Evolutionary conservation across 2,113 vertebrate species (phyloP), one percentile per base, ranked within the genome.

Genomic region (Todiramphus chloris): DNA sequence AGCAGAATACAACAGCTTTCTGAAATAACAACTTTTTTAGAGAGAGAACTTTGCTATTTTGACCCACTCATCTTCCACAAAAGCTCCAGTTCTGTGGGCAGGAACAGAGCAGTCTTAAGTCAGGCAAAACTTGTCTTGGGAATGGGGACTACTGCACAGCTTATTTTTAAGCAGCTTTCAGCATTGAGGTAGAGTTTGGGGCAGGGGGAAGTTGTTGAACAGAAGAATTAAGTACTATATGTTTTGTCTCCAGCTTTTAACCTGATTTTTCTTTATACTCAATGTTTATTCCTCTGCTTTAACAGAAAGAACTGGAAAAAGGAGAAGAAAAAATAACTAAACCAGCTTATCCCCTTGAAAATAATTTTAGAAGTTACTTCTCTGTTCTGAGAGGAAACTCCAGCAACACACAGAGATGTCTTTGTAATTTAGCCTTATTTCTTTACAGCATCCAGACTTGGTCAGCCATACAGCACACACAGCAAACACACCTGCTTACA

Each of bases 401-500:
- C 51, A 46, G 8, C n/a, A 55, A 31, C 12, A 33, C 13, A 50
- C 17, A 67, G 17, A 51, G 28, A 35, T 5, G 0, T 9, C 20
- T 39, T 33, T 46, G 23, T 0, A 6, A 66, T 90, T 75, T 30
- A 79, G 43, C 39, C 13, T 50, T 27, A 55, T 44, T 50, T 44
- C 19, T 28, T 35, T 44, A 44, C 39, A 56, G 56, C 27, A 70
- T 14, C n/a, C 35, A 86, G 20, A 28, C 53, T 44, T 24, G 28
- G 35, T 25, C 44, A 66, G 59, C 48, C 48, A 16, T 25, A 43
- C 24, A 70, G 48, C 53, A 73, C 28, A 39, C 33, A 43, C 2
- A 0, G 56, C n/a, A 80, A 66, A 62, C 16, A 37, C 0, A 0
- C 5, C 2, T 23, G 19, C 16, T 56, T 56, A 44, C 33, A 16